Conservation (phyloP, 1,140 invertebrate genomes). For the Drosophila parabipectinata region DNA sequence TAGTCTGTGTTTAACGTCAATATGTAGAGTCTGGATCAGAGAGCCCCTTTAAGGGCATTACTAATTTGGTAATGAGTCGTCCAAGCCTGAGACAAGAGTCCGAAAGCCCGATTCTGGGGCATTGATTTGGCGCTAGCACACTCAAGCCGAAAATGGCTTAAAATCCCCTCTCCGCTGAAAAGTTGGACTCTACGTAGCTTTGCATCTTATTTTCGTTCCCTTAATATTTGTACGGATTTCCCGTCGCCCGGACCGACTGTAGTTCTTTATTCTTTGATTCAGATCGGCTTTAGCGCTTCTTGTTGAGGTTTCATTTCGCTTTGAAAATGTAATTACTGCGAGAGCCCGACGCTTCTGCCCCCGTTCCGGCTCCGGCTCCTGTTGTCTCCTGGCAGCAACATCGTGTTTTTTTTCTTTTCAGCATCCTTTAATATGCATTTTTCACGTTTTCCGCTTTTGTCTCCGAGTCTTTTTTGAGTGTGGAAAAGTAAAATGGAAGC, state of each 20-base stretch:
- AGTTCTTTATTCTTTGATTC: conserved; percentile 27
- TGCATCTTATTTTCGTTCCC: conserved; percentile 13
- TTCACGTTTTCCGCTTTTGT: conserved; percentile 60
- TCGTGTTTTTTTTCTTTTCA: conserved; percentile 30
- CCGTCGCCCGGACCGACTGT: conserved; percentile 2
- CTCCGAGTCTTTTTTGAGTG: conserved; percentile 37
- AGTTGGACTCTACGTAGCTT: background rate
- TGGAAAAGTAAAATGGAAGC: conserved; percentile 6
- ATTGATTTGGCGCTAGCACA: background rate
- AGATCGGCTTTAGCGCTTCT: conserved; percentile 40
- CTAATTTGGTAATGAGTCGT: no score
- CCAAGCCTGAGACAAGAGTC: no score
- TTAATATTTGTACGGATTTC: conserved; percentile 14
- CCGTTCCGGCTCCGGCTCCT: background rate
- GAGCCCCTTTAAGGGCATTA: no score
- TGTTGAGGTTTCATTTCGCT: conserved; percentile 68
- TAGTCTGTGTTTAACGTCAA: background rate
- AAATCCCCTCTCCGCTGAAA: background rate
- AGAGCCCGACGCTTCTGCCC: conserved; percentile 13
- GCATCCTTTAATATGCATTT: conserved; percentile 69
- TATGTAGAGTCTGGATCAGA: background rate
- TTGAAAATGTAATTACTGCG: conserved; percentile 67
- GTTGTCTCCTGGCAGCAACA: conserved; percentile 22
- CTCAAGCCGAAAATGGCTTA: conserved; percentile 1
- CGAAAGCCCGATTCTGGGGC: background rate